phyloP scores from a whole-genome alignment of 1,140 invertebrate species.

The Drosophila tristis region DNA sequence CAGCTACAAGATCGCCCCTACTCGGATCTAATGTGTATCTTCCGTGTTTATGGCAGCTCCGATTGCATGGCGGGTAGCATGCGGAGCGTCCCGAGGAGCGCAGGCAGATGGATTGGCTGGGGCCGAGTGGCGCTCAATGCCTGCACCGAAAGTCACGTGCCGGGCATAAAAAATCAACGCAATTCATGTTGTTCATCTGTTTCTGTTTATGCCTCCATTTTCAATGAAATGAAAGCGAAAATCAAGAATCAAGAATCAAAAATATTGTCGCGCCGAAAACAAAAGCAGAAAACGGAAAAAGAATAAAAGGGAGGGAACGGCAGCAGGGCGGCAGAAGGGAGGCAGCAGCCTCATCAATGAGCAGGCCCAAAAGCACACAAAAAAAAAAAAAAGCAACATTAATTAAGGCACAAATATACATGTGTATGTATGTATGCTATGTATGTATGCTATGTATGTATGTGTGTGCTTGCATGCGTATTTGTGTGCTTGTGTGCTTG shows the following conservation, averaged over 20 bases:
- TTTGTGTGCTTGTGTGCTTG: neutral
- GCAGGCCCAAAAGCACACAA: slow-evolving; percentile 45
- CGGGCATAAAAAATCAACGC: slow-evolving; percentile 71
- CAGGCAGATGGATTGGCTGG: slow-evolving; percentile 50
- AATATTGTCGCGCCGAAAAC: slow-evolving; percentile 59
- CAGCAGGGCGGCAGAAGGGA: too few species aligned
- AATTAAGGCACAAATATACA: slow-evolving; percentile 69
- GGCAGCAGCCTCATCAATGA: slow-evolving; percentile 68
- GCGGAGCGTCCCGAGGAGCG: neutral
- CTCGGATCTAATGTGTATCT: slow-evolving; percentile 73
- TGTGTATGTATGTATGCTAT: slow-evolving; percentile 12
- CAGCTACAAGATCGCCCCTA: neutral
- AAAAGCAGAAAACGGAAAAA: slow-evolving; percentile 3
- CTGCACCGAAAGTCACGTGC: slow-evolving; percentile 77
- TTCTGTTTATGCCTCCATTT: slow-evolving; percentile 25
- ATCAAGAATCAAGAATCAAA: slow-evolving; percentile 63
- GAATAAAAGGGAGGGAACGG: neutral
- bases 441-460: slow-evolving; percentile 25
- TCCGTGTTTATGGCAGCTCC: slow-evolving; percentile 67
- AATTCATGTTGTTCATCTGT: slow-evolving; percentile 54
- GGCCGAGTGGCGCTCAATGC: slow-evolving; percentile 73
- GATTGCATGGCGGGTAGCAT: slow-evolving; percentile 49
- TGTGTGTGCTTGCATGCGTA: neutral
- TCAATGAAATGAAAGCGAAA: slow-evolving; percentile 72
- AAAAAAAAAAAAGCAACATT: slow-evolving; percentile 50